A percentile compares a stretch with the other conserved stretches of the same genome.
Conservation (phyloP, 2,113 vertebrate genomes). For the Gorsachius goisagi region DNA sequence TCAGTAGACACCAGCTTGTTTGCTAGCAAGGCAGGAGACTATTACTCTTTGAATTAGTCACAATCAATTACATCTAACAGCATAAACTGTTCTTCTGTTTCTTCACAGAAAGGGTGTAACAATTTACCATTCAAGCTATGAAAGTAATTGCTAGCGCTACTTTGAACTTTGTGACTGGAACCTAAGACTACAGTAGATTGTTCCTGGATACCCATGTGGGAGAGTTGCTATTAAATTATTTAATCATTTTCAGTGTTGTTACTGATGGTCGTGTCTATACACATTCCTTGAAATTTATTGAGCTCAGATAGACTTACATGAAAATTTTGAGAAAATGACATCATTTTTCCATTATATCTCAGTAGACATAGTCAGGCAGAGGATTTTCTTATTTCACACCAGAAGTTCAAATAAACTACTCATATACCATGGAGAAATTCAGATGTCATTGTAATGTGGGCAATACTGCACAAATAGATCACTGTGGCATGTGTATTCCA, state of each 20-base stretch:
- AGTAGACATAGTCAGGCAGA: not conserved
- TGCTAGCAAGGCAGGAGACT: not conserved
- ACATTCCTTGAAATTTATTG: not conserved
- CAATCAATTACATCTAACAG: not conserved
- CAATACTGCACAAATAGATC: not conserved
- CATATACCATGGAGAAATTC: not conserved
- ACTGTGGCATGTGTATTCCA: not conserved
- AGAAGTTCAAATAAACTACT: not conserved
- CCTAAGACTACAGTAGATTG: not conserved
- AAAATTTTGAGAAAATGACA: not conserved
- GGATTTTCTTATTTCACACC: not conserved
- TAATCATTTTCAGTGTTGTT: not conserved
- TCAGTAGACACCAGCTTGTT: not conserved
- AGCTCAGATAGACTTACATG: not conserved
- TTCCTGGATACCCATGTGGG: not conserved
- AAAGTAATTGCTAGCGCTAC: not conserved
- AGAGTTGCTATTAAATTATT: not conserved
- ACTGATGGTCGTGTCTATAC: not conserved
- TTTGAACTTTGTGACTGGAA: slow-evolving; percentile 1
- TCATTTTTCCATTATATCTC: not conserved
- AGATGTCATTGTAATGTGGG: not conserved
- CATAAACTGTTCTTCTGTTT: not conserved
- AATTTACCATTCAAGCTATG: not conserved
- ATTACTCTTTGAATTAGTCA: not conserved
- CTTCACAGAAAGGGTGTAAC: not conserved